Conservation (phyloP, 2,797 vertebrate genomes). For the Orestias chungarensis region DNA sequence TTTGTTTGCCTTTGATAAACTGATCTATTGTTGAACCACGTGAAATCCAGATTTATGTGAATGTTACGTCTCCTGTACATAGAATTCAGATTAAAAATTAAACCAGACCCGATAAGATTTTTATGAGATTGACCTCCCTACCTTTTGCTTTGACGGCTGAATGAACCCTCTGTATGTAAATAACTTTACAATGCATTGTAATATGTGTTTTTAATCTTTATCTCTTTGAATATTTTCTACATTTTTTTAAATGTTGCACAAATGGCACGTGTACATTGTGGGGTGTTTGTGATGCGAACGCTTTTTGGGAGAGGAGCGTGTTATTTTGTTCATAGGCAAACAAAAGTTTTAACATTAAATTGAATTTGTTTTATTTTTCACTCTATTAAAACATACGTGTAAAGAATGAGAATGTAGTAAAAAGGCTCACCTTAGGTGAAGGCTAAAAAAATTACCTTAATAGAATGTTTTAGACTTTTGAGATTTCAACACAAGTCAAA, state of each 20-base stretch:
- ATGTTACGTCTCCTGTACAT: not conserved
- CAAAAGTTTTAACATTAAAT: not conserved
- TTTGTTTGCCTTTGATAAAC: not conserved
- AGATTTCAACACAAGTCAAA: not conserved
- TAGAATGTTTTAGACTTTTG: not conserved
- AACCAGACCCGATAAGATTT: not conserved
- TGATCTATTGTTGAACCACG: not conserved
- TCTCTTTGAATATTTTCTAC: slow-evolving; percentile 73
- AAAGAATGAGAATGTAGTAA: not conserved
- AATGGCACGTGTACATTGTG: slow-evolving; percentile 54
- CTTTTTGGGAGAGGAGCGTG: slow-evolving; percentile 16
- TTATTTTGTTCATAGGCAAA: slow-evolving; percentile 1
- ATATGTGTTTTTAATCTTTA: slow-evolving; percentile 73
- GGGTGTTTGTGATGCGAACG: slow-evolving; percentile 49
- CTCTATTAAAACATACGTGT: slow-evolving; percentile 13
- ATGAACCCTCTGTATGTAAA: slow-evolving; percentile 70
- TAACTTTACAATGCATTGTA: slow-evolving; percentile 61
- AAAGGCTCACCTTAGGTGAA: not conserved
- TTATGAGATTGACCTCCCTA: slow-evolving; percentile 4
- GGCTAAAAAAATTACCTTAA: not conserved
- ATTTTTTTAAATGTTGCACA: slow-evolving; percentile 70
- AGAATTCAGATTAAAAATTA: not conserved
- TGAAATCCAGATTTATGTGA: not conserved
- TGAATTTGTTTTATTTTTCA: not conserved
- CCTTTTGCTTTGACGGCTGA: slow-evolving; percentile 52